phyloP scores from a whole-genome alignment of 2,797 vertebrate genomes.

The Thripadectes ignobilis region DNA sequence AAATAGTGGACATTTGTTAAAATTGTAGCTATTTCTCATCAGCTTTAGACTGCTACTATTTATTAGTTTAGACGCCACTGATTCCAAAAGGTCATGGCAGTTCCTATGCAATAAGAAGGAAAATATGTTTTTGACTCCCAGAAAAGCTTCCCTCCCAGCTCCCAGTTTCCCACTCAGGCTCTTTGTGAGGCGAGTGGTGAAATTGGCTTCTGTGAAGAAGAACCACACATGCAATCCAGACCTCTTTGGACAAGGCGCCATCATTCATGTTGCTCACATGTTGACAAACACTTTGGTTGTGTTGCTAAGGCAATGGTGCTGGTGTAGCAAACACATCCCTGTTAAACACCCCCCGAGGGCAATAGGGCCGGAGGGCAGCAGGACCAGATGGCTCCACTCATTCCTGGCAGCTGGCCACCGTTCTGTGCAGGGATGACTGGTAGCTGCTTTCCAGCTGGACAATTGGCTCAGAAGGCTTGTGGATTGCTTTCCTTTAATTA shows the following conservation, averaged over 20 bases:
- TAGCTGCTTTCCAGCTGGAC: background rate
- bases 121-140: conserved; percentile 18
- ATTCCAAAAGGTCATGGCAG: background rate
- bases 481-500: background rate
- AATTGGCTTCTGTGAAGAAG: conserved; percentile 29
- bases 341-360: background rate
- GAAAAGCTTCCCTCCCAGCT: background rate
- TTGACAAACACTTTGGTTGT: conserved; percentile 41
- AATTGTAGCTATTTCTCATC: background rate
- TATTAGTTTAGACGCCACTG: background rate
- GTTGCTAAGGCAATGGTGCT: conserved; percentile 42
- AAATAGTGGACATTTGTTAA: background rate
- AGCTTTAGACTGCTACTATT: background rate
- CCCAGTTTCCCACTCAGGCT: background rate
- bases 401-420: background rate
- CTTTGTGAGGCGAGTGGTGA: conserved; percentile 14
- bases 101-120: background rate
- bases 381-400: conserved; percentile 38
- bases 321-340: background rate
- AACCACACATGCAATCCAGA: conserved; percentile 34
- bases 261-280: background rate
- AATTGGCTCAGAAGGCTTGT: background rate
- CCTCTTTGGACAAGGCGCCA: background rate
- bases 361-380: background rate
- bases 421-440: background rate